A percentile compares a stretch with the other conserved stretches of the same genome.
These are phyloP conservation scores for Pteropus rufus DNA, from an alignment of 2,797 vertebrate genomes.

Conservation along the genomic window DNA sequence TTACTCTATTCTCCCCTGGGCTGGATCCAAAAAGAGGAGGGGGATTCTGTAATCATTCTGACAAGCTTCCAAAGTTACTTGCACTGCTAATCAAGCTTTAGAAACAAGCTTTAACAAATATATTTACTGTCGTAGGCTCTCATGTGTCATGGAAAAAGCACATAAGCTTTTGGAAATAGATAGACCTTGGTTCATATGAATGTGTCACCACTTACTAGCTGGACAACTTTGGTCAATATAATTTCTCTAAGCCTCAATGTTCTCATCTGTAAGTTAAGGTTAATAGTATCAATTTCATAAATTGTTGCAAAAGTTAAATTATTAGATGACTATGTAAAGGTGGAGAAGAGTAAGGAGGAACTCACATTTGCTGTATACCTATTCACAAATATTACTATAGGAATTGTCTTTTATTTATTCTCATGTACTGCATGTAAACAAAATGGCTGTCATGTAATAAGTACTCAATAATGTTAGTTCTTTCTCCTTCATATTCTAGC, in stretches of 20 bases:
- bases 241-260: neutral
- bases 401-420: neutral
- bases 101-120: neutral
- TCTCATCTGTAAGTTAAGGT: neutral
- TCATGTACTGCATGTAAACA: neutral
- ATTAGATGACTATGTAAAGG: neutral
- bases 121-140: neutral
- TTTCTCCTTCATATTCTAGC: neutral
- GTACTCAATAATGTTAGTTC: neutral
- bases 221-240: neutral
- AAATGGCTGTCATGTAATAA: neutral
- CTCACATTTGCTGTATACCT: neutral
- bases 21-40: neutral
- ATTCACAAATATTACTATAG: neutral
- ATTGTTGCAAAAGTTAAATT: neutral
- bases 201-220: neutral
- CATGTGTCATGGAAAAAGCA: neutral
- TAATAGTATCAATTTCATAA: neutral
- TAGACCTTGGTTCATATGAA: neutral
- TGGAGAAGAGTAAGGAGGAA: neutral
- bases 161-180: neutral
- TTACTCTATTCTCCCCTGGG: neutral
- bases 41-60: neutral
- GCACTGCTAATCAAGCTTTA: neutral
- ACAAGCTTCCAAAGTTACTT: neutral